Evolutionary conservation across 2,113 vertebrate genomes (phyloP), one percentile per base, ranked within the genome.

Genomic region (Lucifuga dentata): DNA sequence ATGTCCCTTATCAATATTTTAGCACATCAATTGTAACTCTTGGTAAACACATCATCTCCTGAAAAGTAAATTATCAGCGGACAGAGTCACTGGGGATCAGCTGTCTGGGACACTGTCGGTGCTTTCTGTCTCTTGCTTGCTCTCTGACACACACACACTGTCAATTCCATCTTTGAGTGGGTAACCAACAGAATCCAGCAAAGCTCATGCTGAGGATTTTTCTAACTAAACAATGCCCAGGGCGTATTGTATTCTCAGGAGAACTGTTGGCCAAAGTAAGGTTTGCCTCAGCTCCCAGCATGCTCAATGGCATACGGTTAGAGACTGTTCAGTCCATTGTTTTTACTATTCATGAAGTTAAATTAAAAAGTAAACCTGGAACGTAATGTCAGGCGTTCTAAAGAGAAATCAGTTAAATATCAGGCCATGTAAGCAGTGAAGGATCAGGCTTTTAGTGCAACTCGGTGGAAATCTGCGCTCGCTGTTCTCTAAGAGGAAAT

Each of bases 1-100:
- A 90, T 91, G 85, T 89, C 69, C 84, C 67, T 20, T 76, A 91
- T 93, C 84, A 92, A 91, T 92, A 89, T 90, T 90, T 88, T 68
- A 92, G 71, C 81, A 66, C 74, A 83, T 85, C 86, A 86, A 89
- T 90, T 85, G 84, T 87, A 88, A 88, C 81, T 83, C 67, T 85
- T 80, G 74, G 84, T 84, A 85, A 90, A 86, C 81, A 92, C 86
- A 76, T 86, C 82, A 84, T 73, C 64, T 59, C 60, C 82, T 80
- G 83, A 84, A 88, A 87, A 88, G 86, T 85, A 86, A 87, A 89
- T 89, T 73, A 88, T 86, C 80, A 86, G 81, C 38, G 74, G 79
- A 75, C 76, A 41, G 39, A 64, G 82, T 70, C 90, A 80, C 89
- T 44, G 49, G 80, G 85, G 86, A 89, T 17, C 44, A 53, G 76